Conservation (phyloP, 2,797 vertebrate species). For the Hemibagrus guttatus region DNA sequence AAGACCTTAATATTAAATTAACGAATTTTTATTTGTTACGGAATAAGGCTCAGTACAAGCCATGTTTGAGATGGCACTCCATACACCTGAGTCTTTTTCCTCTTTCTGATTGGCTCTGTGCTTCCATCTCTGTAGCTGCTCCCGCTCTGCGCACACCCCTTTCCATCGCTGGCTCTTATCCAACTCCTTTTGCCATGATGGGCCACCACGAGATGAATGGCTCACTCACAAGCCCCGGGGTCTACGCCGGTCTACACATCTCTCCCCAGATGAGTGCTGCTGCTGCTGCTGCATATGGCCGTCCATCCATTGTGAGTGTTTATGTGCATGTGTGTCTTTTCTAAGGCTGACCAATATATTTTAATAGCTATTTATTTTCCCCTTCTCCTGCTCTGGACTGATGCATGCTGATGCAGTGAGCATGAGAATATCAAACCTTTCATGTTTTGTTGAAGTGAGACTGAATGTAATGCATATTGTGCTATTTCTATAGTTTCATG, state of each 20-base stretch:
- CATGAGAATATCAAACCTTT: neutral
- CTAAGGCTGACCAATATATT: neutral
- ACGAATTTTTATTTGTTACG: neutral
- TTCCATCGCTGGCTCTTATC: constrained; percentile 94
- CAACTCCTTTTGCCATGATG: constrained; percentile 93
- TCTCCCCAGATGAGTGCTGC: constrained; percentile 97
- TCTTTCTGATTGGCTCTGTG: constrained; percentile 53
- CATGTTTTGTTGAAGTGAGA: neutral
- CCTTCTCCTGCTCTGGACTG: neutral
- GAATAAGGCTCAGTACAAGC: neutral
- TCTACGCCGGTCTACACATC: constrained; percentile 95
- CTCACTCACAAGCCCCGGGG: constrained; percentile 91
- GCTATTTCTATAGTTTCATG: neutral
- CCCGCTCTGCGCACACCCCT: constrained; percentile 93
- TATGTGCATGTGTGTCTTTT: neutral
- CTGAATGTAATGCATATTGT: neutral
- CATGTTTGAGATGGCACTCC: neutral
- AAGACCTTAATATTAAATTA: neutral
- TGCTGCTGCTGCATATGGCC: constrained; percentile 89
- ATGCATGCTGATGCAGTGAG: neutral
- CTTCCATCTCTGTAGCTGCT: constrained; percentile 67
- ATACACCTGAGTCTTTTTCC: neutral
- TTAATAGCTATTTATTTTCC: neutral
- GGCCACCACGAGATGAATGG: constrained; percentile 96
- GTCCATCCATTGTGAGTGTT: constrained; percentile 88